Percentiles rank a stretch among this genome's conserved stretches.
These are phyloP conservation scores for Epizoanthus stellaris DNA, from an alignment of 92 coral and sea anemone species.

Conservation along the genomic window DNA sequence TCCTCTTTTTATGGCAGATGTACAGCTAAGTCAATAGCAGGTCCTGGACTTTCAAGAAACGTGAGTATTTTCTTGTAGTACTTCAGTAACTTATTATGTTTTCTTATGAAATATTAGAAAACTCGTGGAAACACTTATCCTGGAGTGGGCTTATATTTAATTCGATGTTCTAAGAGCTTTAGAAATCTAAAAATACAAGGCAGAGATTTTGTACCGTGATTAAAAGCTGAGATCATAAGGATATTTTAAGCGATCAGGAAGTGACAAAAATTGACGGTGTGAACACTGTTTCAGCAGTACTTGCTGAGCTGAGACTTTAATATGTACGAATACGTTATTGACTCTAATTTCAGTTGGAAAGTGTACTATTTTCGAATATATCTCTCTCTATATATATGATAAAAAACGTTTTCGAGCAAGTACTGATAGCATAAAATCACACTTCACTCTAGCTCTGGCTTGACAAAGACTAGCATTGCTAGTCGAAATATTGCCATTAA, in stretches of 20 bases:
- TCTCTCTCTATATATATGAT: too few species aligned
- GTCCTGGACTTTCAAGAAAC: background rate
- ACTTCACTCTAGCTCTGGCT: too few species aligned
- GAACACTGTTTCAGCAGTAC: background rate
- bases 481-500: background rate
- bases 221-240: background rate
- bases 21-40: background rate
- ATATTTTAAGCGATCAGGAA: constrained; percentile 21
- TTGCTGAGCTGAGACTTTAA: background rate
- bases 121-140: background rate
- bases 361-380: too few species aligned
- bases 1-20: constrained; percentile 4
- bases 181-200: constrained; percentile 29
- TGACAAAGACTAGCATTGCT: too few species aligned
- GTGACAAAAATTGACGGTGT: background rate
- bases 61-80: constrained; percentile 4
- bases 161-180: constrained; percentile 3
- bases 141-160: background rate
- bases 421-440: too few species aligned
- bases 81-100: background rate
- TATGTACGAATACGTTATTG: too few species aligned
- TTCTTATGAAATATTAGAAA: background rate
- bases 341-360: too few species aligned
- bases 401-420: too few species aligned
- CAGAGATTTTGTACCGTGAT: background rate